These are phyloP conservation scores for Sander lucioperca DNA, from an alignment of 2,113 vertebrate genomes.

Conservation along the genomic window DNA sequence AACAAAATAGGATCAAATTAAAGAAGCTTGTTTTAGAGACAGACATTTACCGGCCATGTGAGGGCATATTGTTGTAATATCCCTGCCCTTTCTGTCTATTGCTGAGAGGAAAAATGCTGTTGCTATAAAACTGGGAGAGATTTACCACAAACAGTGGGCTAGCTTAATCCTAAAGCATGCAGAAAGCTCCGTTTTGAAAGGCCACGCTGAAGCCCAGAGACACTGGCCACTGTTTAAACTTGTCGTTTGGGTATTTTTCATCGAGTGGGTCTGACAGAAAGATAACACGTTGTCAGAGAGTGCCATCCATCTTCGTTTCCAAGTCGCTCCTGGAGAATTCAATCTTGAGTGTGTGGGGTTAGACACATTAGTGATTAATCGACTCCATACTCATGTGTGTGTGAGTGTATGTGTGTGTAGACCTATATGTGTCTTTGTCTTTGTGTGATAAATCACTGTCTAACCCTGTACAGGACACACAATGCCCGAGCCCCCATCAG, in stretches of 20 bases:
- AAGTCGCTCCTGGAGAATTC: conserved; percentile 74
- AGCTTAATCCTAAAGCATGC: conserved; percentile 32
- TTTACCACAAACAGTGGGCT: conserved; percentile 35
- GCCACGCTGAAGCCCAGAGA: conserved; percentile 39
- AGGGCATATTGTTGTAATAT: conserved; percentile 34
- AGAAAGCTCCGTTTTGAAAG: conserved; percentile 28
- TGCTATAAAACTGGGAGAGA: conserved; percentile 51
- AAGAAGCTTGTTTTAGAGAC: conserved; percentile 15
- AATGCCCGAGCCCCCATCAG: conserved; percentile 62
- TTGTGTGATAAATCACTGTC: conserved; percentile 79
- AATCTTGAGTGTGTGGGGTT: conserved; percentile 70
- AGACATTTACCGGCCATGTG: conserved; percentile 33
- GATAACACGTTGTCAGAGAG: conserved; percentile 74
- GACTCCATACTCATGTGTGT: conserved; percentile 50
- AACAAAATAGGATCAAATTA: conserved; percentile 17
- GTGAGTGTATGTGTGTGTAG: conserved; percentile 53
- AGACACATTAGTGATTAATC: conserved; percentile 77
- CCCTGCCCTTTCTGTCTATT: conserved; percentile 28
- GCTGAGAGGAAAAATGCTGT: conserved; percentile 35
- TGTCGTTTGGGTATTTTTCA: conserved; percentile 75
- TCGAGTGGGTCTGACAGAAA: conserved; percentile 71
- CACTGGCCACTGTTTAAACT: conserved; percentile 70
- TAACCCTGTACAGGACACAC: conserved; percentile 67
- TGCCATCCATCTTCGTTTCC: conserved; percentile 77
- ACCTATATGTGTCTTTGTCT: conserved; percentile 69